Percentiles rank a stretch among this genome's conserved stretches.
These are phyloP conservation scores for Lumbricus terrestris DNA, from an alignment of 2,888 invertebrate genomes.

Conservation along the genomic window DNA sequence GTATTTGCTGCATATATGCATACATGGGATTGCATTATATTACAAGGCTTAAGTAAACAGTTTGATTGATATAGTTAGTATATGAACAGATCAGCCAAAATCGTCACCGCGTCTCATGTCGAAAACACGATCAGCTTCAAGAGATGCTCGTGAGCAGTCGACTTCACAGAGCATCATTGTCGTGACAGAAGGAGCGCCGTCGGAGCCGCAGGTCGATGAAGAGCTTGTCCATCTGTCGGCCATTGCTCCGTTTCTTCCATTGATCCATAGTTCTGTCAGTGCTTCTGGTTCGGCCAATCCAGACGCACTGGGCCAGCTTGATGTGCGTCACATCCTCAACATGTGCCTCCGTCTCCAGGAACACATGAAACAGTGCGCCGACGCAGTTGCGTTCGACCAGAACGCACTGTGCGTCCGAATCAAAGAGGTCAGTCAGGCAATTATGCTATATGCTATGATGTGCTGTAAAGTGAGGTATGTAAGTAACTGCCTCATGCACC, in stretches of 20 bases:
- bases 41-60: too few species aligned
- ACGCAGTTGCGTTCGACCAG: slow-evolving; percentile 78
- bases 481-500: too few species aligned
- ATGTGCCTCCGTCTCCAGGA: slow-evolving; percentile 65
- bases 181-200: slow-evolving; percentile 47
- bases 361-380: slow-evolving; percentile 79
- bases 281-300: neutral
- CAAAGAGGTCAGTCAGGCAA: slow-evolving; percentile 68
- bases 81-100: slow-evolving; percentile 12
- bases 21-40: too few species aligned
- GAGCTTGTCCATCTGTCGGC: slow-evolving; percentile 51
- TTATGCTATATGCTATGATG: neutral
- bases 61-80: neutral
- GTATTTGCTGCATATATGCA: too few species aligned
- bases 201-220: slow-evolving; percentile 45
- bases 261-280: slow-evolving; percentile 75
- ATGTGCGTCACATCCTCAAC: slow-evolving; percentile 5
- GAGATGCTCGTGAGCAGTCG: slow-evolving; percentile 20
- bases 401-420: slow-evolving; percentile 72
- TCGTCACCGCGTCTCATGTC: slow-evolving; percentile 29
- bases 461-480: neutral
- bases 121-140: slow-evolving; percentile 10
- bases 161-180: slow-evolving; percentile 47
- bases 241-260: slow-evolving; percentile 88
- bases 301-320: neutral